Evolutionary conservation across 2,888 invertebrate genomes (phyloP).

Genomic region (Monochamus alternatus): DNA sequence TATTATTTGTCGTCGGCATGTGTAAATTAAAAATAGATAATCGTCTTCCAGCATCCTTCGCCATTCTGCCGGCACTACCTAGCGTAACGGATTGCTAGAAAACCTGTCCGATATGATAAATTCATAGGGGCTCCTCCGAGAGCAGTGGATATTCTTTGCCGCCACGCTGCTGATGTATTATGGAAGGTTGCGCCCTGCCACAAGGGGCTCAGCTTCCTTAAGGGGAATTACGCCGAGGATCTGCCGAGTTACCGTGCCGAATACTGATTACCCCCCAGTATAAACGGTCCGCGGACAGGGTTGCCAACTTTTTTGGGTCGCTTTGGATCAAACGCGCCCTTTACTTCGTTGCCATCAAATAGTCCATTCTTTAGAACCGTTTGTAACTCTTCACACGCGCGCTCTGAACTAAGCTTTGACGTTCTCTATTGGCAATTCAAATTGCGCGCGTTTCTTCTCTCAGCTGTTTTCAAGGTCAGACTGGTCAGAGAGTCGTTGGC

Average conservation of each 20-base stretch:
- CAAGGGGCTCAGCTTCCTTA: constrained; percentile 32
- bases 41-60: too few relatives aligned
- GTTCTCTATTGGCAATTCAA: too few relatives aligned
- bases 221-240: constrained; percentile 32
- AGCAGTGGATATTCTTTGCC: constrained; percentile 21
- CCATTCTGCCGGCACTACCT: neutral
- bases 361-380: too few relatives aligned
- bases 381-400: too few relatives aligned
- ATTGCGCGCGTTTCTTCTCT: too few relatives aligned
- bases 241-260: constrained; percentile 26
- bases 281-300: constrained; percentile 4
- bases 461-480: too few relatives aligned
- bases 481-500: too few relatives aligned
- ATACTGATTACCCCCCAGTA: constrained; percentile 33
- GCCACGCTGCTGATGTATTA: constrained; percentile 28
- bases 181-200: constrained; percentile 27
- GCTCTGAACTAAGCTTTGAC: too few relatives aligned
- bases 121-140: constrained; percentile 22
- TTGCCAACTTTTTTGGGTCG: neutral
- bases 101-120: constrained; percentile 47
- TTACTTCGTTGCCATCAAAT: too few relatives aligned
- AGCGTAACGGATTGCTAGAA: constrained; percentile 42
- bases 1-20: too few relatives aligned
- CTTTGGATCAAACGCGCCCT: too few relatives aligned
- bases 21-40: too few relatives aligned